Evolutionary conservation across 2,888 invertebrate genomes (phyloP).

Genomic region (Cacoxenus indagator): DNA sequence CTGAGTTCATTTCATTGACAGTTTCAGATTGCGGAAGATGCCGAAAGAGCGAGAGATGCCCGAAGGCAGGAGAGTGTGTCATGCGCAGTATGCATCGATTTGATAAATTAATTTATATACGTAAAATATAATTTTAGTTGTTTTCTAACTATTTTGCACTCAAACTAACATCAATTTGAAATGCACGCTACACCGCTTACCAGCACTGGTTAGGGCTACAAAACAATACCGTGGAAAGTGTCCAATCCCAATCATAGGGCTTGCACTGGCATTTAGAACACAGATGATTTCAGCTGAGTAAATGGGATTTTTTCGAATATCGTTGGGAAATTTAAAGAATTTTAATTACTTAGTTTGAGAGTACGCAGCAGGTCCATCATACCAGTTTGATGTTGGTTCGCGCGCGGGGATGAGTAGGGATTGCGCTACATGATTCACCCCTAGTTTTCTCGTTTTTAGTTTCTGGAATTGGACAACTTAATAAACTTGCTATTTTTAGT

Average conservation of each 20-base stretch:
- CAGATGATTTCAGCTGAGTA: background rate
- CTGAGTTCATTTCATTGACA: slow-evolving; percentile 24
- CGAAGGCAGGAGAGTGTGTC: background rate
- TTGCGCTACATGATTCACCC: background rate
- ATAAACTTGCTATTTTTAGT: background rate
- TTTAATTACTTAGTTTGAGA: background rate
- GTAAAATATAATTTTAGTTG: background rate
- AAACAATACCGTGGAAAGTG: no score
- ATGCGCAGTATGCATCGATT: background rate
- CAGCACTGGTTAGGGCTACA: no score
- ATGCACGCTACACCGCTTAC: no score
- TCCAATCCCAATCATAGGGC: no score
- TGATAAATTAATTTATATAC: background rate
- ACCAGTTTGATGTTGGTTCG: background rate
- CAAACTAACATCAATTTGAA: no score
- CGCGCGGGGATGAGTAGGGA: background rate
- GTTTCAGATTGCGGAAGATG: background rate
- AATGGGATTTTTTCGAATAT: background rate
- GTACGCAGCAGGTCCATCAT: background rate
- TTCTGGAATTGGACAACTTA: background rate
- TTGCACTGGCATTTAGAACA: no score
- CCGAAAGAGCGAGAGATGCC: background rate
- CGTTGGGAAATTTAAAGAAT: no score
- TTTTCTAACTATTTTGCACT: no score
- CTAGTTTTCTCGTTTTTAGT: background rate